Evolutionary conservation across 2,888 invertebrate genomes (phyloP).

Genomic region (Ditula angustiorana): DNA sequence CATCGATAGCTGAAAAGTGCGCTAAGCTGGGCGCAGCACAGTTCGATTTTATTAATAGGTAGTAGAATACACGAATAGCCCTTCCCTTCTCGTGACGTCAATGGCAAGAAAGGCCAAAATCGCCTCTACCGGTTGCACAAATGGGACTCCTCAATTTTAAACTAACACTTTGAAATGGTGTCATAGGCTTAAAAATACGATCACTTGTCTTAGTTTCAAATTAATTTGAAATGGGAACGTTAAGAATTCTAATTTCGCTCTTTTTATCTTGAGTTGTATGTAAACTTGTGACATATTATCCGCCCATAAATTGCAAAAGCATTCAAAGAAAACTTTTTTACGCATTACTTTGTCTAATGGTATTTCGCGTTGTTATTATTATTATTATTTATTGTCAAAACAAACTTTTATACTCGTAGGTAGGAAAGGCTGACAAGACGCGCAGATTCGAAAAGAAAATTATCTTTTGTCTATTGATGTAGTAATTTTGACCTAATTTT

Average conservation of each 20-base stretch:
- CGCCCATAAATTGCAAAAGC: background rate
- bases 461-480: too few species aligned
- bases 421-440: too few species aligned
- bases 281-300: background rate
- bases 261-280: too few species aligned
- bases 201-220: conserved; percentile 1
- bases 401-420: too few species aligned
- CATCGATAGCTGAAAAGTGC: conserved; percentile 31
- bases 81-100: conserved; percentile 68
- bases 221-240: background rate
- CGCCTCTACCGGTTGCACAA: conserved; percentile 57
- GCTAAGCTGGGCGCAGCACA: conserved; percentile 43
- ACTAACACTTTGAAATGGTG: conserved; percentile 49
- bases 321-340: too few species aligned
- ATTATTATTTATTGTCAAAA: too few species aligned
- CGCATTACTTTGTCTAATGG: too few species aligned
- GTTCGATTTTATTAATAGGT: conserved; percentile 70
- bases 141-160: conserved; percentile 53
- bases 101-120: conserved; percentile 59
- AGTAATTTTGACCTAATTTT: too few species aligned
- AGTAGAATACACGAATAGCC: conserved; percentile 70
- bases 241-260: background rate
- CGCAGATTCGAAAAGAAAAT: too few species aligned
- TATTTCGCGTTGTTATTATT: too few species aligned
- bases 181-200: conserved; percentile 59